Evolutionary conservation across 2,888 invertebrate genomes (phyloP), one percentile per base, ranked within the genome.

Genomic region (Pyrocoelia pectoralis): DNA sequence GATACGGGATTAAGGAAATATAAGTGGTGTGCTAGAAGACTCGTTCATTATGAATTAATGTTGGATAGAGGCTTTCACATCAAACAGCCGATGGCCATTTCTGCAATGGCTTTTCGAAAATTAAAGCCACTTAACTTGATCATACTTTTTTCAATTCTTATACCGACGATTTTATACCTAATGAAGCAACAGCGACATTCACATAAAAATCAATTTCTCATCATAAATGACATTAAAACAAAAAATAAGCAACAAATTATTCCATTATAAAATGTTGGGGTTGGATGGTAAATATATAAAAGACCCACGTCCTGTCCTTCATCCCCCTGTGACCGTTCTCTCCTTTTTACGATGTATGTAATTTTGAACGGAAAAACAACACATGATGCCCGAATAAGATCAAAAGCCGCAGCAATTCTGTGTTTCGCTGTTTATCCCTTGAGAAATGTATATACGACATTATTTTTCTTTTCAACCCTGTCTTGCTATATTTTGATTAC

Each of bases 1-100:
- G 79, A 77, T 77, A 77, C 75, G 78, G 80, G 80, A 81, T 81
- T 81, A 81, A 81, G 80, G 80, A 81, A 80, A 80, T 81, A 81
- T 80, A 81, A 81, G 81, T 81, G 81, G 80, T 77, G 57, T 56
- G 65, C 61, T 54, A 65, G 65, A 65, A 65, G 61, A 61, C 51
- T 65, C 61, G 61, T 61, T 65, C 65, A 61, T 65, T 65, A 61
- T 57, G 57, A 61, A 65, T 65, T 61, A 65, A 65, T 65, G 56
- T 50, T 46, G 54, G 57, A 60, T 58, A 56, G 57, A 65, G 66
- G 71, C 70, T 72, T 72, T 72, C 68, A 71, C 72, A 71, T 73
- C 73, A 73, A 73, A 73, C 72, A 71, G 59, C 63, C 68, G 68
- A 69, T 72, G 70, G 70, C 70, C 73, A 72, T 73, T 73, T 73